Evolutionary conservation across 2,113 vertebrate species (phyloP).

Genomic region (Illadopsis cleaveri): DNA sequence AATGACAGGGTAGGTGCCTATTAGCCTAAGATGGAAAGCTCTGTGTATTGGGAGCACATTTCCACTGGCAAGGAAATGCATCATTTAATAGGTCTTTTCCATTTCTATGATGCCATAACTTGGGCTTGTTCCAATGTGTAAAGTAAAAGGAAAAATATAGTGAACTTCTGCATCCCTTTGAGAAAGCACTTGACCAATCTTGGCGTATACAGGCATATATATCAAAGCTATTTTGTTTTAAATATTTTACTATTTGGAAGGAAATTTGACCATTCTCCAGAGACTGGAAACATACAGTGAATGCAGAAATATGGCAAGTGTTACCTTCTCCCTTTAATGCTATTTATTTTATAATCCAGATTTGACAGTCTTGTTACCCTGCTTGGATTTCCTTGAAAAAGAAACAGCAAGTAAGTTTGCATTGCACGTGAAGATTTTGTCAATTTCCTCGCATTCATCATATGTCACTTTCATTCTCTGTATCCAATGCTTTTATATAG

Average conservation of each 20-base stretch:
- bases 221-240: conserved; percentile 14
- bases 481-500: background rate
- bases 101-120: background rate
- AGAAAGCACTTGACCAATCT: background rate
- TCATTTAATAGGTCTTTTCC: conserved; percentile 28
- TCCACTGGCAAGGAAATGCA: conserved; percentile 3
- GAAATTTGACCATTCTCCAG: conserved; percentile 5
- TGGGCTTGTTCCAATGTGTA: background rate
- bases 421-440: background rate
- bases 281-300: background rate
- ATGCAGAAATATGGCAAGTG: conserved; percentile 10
- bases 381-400: background rate
- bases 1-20: conserved; percentile 56
- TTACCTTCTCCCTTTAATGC: background rate
- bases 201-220: background rate
- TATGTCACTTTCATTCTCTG: background rate
- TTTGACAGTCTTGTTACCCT: background rate
- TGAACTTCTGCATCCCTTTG: background rate
- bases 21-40: conserved; percentile 68
- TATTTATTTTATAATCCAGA: background rate
- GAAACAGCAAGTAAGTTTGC: background rate
- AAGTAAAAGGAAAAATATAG: conserved; percentile 20
- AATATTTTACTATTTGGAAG: conserved; percentile 48
- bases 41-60: background rate
- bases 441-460: background rate